Conservation (phyloP, 2,113 vertebrate genomes). For the Sakesphorus luctuosus region DNA sequence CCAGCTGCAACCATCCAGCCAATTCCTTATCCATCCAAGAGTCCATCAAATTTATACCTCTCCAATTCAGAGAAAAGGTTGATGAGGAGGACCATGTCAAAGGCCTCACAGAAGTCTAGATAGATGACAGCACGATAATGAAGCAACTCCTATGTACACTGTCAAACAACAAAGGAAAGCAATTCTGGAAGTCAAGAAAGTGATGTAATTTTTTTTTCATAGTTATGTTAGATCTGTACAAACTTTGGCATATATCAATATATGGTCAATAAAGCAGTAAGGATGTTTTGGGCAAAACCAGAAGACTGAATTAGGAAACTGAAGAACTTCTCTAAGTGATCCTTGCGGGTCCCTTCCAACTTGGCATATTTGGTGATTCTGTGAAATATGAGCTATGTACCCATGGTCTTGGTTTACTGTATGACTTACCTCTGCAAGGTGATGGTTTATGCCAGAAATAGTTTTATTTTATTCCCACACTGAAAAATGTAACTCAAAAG, state of each 20-base stretch:
- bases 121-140: not conserved
- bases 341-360: not conserved
- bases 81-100: fast-evolving
- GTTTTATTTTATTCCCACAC: not conserved
- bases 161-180: not conserved
- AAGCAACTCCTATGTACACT: not conserved
- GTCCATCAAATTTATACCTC: not conserved
- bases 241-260: not conserved
- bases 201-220: not conserved
- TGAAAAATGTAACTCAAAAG: not conserved
- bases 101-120: not conserved
- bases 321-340: not conserved
- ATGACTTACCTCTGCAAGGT: not conserved
- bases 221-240: not conserved
- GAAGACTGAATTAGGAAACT: not conserved
- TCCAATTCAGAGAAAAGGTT: not conserved
- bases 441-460: not conserved
- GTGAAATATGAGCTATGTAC: not conserved
- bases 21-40: not conserved
- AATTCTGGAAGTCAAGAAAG: not conserved
- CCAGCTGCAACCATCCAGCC: not conserved
- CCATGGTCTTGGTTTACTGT: not conserved
- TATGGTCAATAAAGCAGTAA: not conserved
- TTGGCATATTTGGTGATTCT: not conserved
- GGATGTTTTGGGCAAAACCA: not conserved